Percentiles rank a stretch among this genome's conserved stretches.
phyloP scores from a whole-genome alignment of 1,140 invertebrate species.

The Pararge aegeria region DNA sequence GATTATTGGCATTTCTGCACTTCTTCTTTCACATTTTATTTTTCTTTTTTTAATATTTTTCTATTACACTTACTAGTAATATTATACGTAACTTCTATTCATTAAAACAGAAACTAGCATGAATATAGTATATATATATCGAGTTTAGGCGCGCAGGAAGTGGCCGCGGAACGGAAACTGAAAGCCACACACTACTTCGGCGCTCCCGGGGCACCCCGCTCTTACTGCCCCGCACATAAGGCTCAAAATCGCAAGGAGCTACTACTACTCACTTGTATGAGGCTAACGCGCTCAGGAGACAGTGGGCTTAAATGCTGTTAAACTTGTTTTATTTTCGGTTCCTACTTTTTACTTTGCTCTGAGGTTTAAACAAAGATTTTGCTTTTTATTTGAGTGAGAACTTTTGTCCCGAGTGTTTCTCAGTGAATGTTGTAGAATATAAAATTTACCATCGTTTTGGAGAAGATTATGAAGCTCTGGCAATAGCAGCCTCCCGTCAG shows the following conservation, averaged over 20 bases:
- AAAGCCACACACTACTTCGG: conserved; percentile 17
- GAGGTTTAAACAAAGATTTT: background rate
- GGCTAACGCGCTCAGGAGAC: background rate
- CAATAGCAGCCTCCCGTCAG: no score
- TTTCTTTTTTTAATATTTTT: no score
- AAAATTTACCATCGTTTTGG: no score
- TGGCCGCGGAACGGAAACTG: conserved; percentile 17
- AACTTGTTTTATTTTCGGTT: conserved; percentile 1
- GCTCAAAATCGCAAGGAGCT: background rate
- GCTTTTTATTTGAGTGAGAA: background rate
- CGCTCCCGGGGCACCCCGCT: background rate
- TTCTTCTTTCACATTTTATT: no score
- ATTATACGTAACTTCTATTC: no score
- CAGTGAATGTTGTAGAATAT: no score
- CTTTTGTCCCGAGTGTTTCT: no score
- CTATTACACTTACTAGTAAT: no score
- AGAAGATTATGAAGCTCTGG: no score
- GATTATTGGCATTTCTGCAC: no score
- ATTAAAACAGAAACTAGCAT: no score
- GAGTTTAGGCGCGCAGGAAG: conserved; percentile 17
- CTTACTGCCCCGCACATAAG: background rate
- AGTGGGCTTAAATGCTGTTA: conserved; percentile 11
- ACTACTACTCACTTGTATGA: background rate
- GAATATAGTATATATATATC: no score
- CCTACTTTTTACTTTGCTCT: background rate